These are phyloP conservation scores for Conomelus anceps DNA, from an alignment of 2,888 invertebrate species.

Conservation along the genomic window DNA sequence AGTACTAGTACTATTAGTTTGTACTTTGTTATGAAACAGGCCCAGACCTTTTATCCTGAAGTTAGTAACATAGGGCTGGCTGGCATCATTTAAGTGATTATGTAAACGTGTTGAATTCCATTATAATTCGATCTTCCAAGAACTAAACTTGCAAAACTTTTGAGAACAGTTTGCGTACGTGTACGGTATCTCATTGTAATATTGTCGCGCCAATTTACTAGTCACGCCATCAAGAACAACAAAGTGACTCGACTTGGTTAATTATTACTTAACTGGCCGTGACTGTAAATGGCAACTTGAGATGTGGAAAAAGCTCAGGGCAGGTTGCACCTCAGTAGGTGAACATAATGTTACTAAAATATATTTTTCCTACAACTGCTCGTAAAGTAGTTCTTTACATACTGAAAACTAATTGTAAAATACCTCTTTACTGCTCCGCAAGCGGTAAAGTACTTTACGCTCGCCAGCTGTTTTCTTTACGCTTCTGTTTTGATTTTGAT, in stretches of 20 bases:
- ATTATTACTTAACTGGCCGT: not conserved
- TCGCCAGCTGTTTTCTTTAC: too few species aligned
- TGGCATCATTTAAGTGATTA: not conserved
- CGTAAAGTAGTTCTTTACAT: too few species aligned
- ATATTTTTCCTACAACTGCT: not conserved
- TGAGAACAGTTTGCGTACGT: not conserved
- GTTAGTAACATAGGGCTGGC: too few species aligned
- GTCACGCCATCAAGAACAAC: not conserved
- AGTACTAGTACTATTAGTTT: not conserved
- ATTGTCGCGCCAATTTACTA: not conserved
- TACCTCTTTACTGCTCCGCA: too few species aligned
- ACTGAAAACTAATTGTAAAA: too few species aligned
- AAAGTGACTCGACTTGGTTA: not conserved
- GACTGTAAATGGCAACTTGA: too few species aligned
- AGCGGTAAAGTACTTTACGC: too few species aligned
- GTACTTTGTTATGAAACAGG: not conserved
- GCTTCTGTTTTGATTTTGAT: too few species aligned
- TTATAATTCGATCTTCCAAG: not conserved
- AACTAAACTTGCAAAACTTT: not conserved
- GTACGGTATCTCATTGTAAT: not conserved
- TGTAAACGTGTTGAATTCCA: not conserved
- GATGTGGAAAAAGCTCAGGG: too few species aligned
- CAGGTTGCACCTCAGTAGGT: not conserved
- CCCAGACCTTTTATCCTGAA: not conserved
- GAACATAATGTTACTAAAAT: too few species aligned